These are phyloP conservation scores for Agrotis ipsilon DNA, from an alignment of 2,888 invertebrate genomes.

Conservation along the genomic window DNA sequence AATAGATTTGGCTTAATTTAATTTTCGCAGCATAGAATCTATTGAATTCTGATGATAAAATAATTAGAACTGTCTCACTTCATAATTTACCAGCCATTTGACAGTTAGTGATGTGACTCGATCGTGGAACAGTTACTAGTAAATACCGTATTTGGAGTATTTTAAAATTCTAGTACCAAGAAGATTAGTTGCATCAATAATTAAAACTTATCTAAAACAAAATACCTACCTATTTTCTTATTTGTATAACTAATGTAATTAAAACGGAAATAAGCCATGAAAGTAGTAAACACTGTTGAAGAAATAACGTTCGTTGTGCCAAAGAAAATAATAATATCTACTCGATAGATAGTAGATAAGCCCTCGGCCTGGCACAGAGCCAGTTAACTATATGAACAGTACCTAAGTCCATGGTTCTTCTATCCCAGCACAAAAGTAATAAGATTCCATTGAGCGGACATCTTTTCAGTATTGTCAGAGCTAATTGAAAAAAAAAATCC, in stretches of 20 bases:
- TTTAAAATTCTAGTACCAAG: too few species aligned
- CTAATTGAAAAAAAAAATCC: too few species aligned
- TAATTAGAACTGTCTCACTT: background rate
- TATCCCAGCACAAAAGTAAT: background rate
- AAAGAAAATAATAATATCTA: constrained; percentile 29
- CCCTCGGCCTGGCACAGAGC: constrained; percentile 32
- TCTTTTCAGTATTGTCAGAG: background rate
- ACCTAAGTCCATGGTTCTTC: background rate
- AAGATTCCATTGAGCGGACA: background rate
- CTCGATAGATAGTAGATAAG: constrained; percentile 7
- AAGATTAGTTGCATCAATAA: background rate
- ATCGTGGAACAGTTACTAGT: background rate
- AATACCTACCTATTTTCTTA: background rate
- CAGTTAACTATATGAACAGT: constrained; percentile 18
- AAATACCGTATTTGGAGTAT: background rate
- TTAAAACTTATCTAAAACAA: background rate
- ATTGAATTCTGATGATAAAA: background rate
- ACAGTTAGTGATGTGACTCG: background rate
- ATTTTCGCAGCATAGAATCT: background rate
- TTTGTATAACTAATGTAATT: constrained; percentile 1
- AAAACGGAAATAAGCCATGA: constrained; percentile 8
- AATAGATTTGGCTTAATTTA: too few species aligned
- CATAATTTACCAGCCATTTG: background rate
- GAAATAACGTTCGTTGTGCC: constrained; percentile 8
- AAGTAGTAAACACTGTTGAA: constrained; percentile 7